phyloP scores from a whole-genome alignment of 2,113 vertebrate genomes.

The Leucoraja erinaceus region DNA sequence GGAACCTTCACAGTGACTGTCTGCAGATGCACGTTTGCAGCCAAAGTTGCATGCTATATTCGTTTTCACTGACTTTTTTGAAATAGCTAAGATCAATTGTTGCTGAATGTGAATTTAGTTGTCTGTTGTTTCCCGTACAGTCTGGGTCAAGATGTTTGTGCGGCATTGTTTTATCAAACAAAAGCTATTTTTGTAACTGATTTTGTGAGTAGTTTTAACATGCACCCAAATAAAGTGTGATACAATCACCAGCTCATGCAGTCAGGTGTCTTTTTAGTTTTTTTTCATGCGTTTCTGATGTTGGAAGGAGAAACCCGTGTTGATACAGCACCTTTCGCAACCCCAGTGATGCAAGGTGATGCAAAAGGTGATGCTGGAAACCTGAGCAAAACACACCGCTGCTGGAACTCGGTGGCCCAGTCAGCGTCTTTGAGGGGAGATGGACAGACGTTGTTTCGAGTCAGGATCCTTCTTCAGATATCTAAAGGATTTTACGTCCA shows the following conservation, averaged over 20 bases:
- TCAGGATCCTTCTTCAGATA: no score
- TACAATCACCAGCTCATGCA: conserved; percentile 4
- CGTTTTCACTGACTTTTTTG: not conserved
- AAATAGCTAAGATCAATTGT: not conserved
- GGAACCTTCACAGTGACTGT: not conserved
- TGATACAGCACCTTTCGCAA: not conserved
- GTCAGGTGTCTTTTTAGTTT: not conserved
- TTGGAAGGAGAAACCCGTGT: not conserved
- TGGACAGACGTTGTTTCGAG: no score
- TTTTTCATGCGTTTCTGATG: not conserved
- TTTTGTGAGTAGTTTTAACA: conserved; percentile 34
- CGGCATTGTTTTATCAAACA: conserved; percentile 4
- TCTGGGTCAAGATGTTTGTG: not conserved
- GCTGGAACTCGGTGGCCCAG: no score
- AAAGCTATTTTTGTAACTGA: conserved; percentile 36
- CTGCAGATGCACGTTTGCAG: conserved; percentile 10
- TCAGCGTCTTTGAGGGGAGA: no score
- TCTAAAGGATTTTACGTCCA: not conserved
- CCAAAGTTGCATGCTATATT: not conserved
- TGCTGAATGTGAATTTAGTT: conserved; percentile 24
- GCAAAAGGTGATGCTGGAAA: no score
- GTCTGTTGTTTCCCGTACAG: not conserved
- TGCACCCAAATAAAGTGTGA: conserved; percentile 33
- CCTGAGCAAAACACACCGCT: no score
- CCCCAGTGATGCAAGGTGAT: no score